Conservation (phyloP, 2,888 invertebrate genomes). For the Ectemnius cavifrons region DNA sequence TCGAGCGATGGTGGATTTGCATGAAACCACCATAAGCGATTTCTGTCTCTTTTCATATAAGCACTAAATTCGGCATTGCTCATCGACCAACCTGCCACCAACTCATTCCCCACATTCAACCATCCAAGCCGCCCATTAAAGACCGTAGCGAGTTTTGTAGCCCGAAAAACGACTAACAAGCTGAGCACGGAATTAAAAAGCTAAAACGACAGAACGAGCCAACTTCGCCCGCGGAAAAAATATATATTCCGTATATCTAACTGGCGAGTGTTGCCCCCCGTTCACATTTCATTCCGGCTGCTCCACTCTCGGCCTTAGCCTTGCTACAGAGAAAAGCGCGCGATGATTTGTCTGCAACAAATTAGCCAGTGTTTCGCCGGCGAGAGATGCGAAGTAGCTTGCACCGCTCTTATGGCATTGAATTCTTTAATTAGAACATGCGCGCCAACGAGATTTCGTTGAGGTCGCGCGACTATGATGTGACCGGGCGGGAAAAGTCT, state of each 20-base stretch:
- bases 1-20: conserved; percentile 51
- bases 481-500: neutral
- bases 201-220: neutral
- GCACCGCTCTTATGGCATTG: conserved; percentile 52
- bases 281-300: neutral
- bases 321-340: neutral
- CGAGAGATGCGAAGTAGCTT: neutral
- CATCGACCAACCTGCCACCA: neutral
- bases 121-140: too few relatives aligned
- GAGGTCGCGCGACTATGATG: neutral
- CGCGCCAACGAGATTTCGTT: neutral
- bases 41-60: conserved; percentile 54
- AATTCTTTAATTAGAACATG: conserved; percentile 64
- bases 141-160: neutral
- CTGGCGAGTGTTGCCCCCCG: neutral
- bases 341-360: neutral
- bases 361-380: conserved; percentile 4
- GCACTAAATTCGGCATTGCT: conserved; percentile 58
- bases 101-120: too few relatives aligned
- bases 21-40: conserved; percentile 57
- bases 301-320: neutral
- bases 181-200: neutral
- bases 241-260: neutral
- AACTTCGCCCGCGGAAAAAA: neutral
- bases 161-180: neutral